These are phyloP conservation scores for Hoplodrina blanda DNA, from an alignment of 2,888 invertebrate genomes.

Conservation along the genomic window DNA sequence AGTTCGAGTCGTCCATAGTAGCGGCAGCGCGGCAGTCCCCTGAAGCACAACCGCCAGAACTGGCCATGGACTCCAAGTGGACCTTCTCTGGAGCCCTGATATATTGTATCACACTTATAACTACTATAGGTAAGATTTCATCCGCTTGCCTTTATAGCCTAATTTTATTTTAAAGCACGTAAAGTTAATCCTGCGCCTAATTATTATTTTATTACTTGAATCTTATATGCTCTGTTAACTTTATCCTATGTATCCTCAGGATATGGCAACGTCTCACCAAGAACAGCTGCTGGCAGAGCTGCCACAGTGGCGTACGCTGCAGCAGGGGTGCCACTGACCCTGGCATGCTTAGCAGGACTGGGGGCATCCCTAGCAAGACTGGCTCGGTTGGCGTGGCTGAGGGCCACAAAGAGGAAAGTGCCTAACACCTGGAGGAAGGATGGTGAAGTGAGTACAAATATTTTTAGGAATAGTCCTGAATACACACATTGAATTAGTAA, in stretches of 20 bases:
- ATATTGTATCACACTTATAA: conserved; percentile 96
- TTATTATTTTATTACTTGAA: too few species aligned
- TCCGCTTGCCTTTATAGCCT: background rate
- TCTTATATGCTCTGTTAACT: too few species aligned
- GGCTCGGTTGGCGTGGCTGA: conserved; percentile 92
- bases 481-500: too few species aligned
- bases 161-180: too few species aligned
- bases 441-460: conserved; percentile 76
- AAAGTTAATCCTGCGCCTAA: too few species aligned
- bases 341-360: conserved; percentile 96
- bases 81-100: conserved; percentile 95
- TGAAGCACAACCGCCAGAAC: conserved; percentile 79
- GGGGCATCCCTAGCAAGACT: conserved; percentile 95
- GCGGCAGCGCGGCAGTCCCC: conserved; percentile 92
- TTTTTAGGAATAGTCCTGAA: too few species aligned
- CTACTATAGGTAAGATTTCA: conserved; percentile 95
- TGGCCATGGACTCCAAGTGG: conserved; percentile 92
- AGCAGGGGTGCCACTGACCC: conserved; percentile 96
- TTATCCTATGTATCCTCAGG: conserved; percentile 89
- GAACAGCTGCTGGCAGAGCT: conserved; percentile 95
- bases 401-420: conserved; percentile 83
- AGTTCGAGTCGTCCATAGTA: conserved; percentile 95
- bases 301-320: conserved; percentile 97
- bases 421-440: conserved; percentile 86
- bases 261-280: conserved; percentile 96